Evolutionary conservation across 2,797 vertebrate genomes (phyloP).

Genomic region (Pachyuromys duprasi): DNA sequence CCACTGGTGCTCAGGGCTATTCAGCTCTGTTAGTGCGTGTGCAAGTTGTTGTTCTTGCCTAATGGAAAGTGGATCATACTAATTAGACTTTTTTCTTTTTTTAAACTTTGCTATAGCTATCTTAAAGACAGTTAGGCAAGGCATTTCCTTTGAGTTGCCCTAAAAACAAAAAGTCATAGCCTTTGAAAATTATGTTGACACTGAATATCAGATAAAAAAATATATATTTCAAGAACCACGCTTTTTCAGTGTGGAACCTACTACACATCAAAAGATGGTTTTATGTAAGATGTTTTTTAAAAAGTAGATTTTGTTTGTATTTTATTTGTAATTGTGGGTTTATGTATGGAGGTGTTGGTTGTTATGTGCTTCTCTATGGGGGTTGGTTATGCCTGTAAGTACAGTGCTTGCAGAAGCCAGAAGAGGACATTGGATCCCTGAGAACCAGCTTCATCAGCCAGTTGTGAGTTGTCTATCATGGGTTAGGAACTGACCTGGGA

Average conservation of each 20-base stretch:
- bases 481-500: not conserved
- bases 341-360: not conserved
- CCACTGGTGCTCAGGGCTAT: not conserved
- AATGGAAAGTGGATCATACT: not conserved
- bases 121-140: conserved; percentile 43
- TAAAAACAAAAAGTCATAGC: conserved; percentile 4
- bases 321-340: not conserved
- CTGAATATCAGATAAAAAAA: conserved; percentile 9
- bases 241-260: not conserved
- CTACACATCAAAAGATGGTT: conserved; percentile 22
- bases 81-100: not conserved
- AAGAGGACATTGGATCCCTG: not conserved
- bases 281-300: not conserved
- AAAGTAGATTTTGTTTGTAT: not conserved
- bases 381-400: not conserved
- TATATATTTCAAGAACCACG: conserved; percentile 27
- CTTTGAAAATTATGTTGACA: conserved; percentile 17
- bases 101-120: not conserved
- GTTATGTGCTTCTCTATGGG: too few species aligned
- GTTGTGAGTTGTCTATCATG: not conserved
- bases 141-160: conserved; percentile 26
- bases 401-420: not conserved
- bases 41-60: conserved; percentile 18
- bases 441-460: not conserved
- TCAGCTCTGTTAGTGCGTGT: not conserved